Evolutionary conservation across 2,797 vertebrate species (phyloP).

Genomic region (Pelodytes ibericus): DNA sequence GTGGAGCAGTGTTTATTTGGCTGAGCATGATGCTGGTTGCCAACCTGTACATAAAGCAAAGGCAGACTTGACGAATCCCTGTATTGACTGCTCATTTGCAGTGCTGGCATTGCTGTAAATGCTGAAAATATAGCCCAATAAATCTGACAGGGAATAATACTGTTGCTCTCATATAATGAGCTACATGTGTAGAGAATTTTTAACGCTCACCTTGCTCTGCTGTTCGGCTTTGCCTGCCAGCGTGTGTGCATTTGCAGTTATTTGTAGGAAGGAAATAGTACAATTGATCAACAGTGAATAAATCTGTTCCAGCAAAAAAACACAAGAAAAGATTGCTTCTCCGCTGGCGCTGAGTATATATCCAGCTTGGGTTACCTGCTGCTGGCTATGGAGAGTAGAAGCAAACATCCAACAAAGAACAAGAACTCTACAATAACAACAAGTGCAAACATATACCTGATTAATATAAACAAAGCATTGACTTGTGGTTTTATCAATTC

Average conservation of each 20-base stretch:
- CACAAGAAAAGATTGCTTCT: constrained; percentile 23
- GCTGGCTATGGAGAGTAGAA: constrained; percentile 52
- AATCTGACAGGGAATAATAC: constrained; percentile 29
- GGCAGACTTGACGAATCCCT: not conserved
- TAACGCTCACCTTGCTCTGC: constrained; percentile 10
- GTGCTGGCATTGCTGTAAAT: constrained; percentile 26
- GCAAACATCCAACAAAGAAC: too few relatives aligned
- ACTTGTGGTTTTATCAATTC: too few relatives aligned
- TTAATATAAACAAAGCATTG: too few relatives aligned
- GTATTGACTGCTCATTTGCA: constrained; percentile 18
- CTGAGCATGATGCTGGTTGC: too few relatives aligned
- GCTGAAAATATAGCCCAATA: constrained; percentile 23
- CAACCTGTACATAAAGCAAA: too few relatives aligned
- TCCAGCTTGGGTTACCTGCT: constrained; percentile 28
- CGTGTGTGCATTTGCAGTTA: constrained; percentile 20
- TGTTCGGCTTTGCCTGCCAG: constrained; percentile 29
- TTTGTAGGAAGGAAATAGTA: constrained; percentile 34
- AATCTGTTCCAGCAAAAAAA: constrained; percentile 28
- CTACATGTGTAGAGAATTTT: constrained; percentile 35
- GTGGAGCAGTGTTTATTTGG: too few relatives aligned
- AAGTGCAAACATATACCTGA: too few relatives aligned
- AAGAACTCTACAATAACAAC: too few relatives aligned
- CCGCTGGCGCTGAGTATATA: not conserved
- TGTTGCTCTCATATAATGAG: constrained; percentile 27
- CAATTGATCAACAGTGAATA: constrained; percentile 30